Conservation (phyloP, 2,797 vertebrate species). For the Pteronotus mesoamericanus region DNA sequence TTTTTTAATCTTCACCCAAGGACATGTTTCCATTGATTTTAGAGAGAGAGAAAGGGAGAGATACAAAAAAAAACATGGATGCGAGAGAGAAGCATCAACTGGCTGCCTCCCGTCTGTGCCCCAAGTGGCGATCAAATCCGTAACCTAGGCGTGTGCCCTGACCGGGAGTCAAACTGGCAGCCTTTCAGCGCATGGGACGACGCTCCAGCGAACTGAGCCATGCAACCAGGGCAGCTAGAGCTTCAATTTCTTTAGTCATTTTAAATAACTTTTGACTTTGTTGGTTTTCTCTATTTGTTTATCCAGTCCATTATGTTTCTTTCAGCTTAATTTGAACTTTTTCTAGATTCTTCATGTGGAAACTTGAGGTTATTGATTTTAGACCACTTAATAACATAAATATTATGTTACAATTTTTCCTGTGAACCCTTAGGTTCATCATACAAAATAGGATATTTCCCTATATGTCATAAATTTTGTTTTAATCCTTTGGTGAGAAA, state of each 20-base stretch:
- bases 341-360: background rate
- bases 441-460: background rate
- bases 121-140: too few relatives aligned
- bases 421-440: background rate
- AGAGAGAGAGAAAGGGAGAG: background rate
- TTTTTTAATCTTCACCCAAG: background rate
- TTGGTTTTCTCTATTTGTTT: background rate
- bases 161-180: background rate
- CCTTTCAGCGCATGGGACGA: background rate
- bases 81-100: background rate
- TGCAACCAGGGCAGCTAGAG: background rate
- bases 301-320: background rate
- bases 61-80: background rate
- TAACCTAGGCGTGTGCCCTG: too few relatives aligned
- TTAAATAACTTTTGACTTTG: background rate
- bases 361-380: background rate
- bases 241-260: background rate
- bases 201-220: too few relatives aligned
- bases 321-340: background rate
- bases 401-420: background rate
- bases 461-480: background rate
- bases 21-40: background rate
- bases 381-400: background rate
- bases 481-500: background rate
- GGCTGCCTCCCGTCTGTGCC: background rate